Base-by-base conservation (phyloP, 2,888 invertebrate species). In the Margaritifera margaritifera region DNA sequence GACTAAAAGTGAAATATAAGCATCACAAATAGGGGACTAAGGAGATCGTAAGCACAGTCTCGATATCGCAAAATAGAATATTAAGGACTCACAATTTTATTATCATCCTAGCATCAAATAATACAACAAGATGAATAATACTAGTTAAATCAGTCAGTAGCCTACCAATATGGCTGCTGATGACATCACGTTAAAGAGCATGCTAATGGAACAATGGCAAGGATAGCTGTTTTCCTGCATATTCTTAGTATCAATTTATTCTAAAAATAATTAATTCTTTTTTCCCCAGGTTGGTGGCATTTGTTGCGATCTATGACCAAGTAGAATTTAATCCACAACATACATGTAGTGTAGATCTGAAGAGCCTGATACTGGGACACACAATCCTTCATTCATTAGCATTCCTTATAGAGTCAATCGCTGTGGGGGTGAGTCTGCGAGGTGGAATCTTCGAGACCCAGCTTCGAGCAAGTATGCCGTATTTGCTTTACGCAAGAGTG, bases 381-480 rank as follows among this genome's bases (percentile, higher is more conserved):
- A 88, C 93, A 6, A 79, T 86, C 60, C 91, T 94, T 74, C 90
- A 94, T 75, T 89, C 91, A 42, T 89, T 92, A 90, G 89, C 89
- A 69, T 74, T 90, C 15, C 68, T 93, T 75, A 91, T 94, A 80
- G 95, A 95, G 90, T 91, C 93, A 73, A 92, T 92, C 82, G 93
- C 95, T 82, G 94, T 94, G 85, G 91, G 93, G 84, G 92, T 95
- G 76, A 94, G 95, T 75, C 93, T 94, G 90, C 92, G 94, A 77
- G 95, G 95, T 71, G 94, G 94, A 86, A 95, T 95, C 83, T 91
- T 95, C 82, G 93, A 95, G 86, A 93, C 93, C n/a, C 92, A 92
- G 57, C 93, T 93, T 19, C 91, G 95, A 69, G 91, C 93, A 79
- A 92, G 93, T 78, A 94, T 95, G 92, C 94, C 94, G 90, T 94